Conservation (phyloP, 2,797 vertebrate genomes). For the Cuniculus paca region DNA sequence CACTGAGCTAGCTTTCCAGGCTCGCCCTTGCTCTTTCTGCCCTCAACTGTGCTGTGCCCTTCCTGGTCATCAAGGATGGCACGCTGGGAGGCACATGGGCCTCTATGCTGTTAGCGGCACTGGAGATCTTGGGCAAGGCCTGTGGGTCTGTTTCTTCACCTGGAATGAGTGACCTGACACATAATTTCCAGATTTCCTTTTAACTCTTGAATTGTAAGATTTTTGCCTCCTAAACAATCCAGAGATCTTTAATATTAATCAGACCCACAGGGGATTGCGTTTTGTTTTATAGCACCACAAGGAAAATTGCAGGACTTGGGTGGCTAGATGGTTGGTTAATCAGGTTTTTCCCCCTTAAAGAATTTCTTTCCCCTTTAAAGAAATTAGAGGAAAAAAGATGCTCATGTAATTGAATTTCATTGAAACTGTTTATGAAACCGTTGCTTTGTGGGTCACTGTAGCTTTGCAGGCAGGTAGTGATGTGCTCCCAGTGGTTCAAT, state of each 20-base stretch:
- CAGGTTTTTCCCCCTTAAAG: not conserved
- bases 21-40: not conserved
- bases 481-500: conserved; percentile 38
- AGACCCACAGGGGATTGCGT: not conserved
- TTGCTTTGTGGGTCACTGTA: conserved; percentile 15
- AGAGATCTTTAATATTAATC: conserved; percentile 41
- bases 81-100: not conserved
- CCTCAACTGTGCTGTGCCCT: not conserved
- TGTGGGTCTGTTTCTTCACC: not conserved
- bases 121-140: not conserved
- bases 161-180: not conserved
- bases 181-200: conserved; percentile 16
- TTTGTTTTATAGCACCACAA: conserved; percentile 18
- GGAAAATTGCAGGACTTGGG: conserved; percentile 17
- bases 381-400: not conserved
- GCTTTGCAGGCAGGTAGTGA: conserved; percentile 60
- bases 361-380: not conserved
- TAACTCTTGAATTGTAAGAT: not conserved
- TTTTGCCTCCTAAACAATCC: not conserved
- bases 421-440: conserved; percentile 69
- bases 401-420: conserved; percentile 54
- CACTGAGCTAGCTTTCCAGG: not conserved
- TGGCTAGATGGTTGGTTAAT: conserved; percentile 17
- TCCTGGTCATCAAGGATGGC: not conserved
- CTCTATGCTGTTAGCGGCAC: accelerated